Evolutionary conservation across 2,888 invertebrate species (phyloP), one percentile per base, ranked within the genome.

Genomic region (Hedychridium roseum): DNA sequence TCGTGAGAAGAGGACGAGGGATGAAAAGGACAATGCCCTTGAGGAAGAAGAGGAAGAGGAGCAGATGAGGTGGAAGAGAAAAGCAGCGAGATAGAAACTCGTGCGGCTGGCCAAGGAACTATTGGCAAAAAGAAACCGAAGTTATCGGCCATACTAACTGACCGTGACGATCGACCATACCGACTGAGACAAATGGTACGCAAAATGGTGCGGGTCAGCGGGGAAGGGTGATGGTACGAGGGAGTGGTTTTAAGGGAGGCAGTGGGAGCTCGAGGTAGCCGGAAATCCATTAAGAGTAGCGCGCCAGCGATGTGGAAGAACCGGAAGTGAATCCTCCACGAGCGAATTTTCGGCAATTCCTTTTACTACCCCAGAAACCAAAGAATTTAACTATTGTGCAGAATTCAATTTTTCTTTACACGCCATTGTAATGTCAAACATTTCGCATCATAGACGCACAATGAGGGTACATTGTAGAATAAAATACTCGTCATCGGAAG

Each of bases 31-130:
- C 6, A 31, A 31, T 5, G 5, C 4, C 23, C 9, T 23, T 9
- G 23, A 23, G n/a, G 11, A 11, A 12, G 20, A 17, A 36, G 23
- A 20, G 17, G 20, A 36, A 23, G 28, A 7, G 3, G 6, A 6
- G 11, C n/a, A n/a, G n/a, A n/a, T n/a, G n/a, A 1, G 6, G 5
- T 17, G 16, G 32, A 16, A 17, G 32, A 32, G 31, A 52, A 66
- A 59, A 50, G 42, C 62, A 66, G 63, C 56, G 60, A 67, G 68
- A 73, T 71, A 63, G 66, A 62, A 64, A 69, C 69, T 66, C 65
- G n/a, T n/a, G 48, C 57, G 53, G 51, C n/a, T 59, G 63, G 66
- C 71, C 65, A 66, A 57, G 54, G 48, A 51, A 55, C 58, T 52
- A 43, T 30, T 50, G 42, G 54, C 55, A 60, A 65, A 67, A 64